These are phyloP conservation scores for Tethea ocularis DNA, from an alignment of 2,888 invertebrate species.

Conservation along the genomic window DNA sequence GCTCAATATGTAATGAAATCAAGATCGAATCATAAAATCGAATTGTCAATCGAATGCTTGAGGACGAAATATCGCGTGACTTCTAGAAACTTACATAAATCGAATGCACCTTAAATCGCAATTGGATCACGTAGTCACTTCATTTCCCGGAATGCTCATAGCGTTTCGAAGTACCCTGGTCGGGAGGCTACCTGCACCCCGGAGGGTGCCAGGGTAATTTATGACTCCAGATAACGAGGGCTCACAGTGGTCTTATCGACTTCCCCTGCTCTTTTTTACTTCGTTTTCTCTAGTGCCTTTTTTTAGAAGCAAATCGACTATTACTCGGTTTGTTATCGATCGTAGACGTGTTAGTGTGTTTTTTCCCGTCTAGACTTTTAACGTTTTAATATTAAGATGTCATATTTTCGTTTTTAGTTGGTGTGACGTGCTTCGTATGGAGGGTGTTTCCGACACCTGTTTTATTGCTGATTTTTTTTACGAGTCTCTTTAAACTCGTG, in stretches of 20 bases:
- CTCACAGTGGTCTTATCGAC: constrained; percentile 79
- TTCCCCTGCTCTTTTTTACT: constrained; percentile 71
- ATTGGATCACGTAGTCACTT: constrained; percentile 83
- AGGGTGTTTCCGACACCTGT: not conserved
- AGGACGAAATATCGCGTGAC: constrained; percentile 50
- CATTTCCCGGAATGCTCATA: constrained; percentile 75
- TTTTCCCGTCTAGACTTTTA: constrained; percentile 52
- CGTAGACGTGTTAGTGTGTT: constrained; percentile 59
- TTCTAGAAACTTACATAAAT: constrained; percentile 57
- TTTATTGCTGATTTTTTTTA: not conserved
- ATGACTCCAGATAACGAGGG: constrained; percentile 81
- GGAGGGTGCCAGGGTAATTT: constrained; percentile 79
- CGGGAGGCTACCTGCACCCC: constrained; percentile 72
- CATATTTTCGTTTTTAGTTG: not conserved
- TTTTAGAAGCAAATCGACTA: constrained; percentile 76
- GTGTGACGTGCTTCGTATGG: not conserved
- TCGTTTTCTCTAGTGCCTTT: constrained; percentile 67
- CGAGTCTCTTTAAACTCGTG: not conserved
- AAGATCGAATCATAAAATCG: constrained; percentile 22
- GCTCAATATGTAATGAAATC: constrained; percentile 17
- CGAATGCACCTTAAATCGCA: constrained; percentile 79
- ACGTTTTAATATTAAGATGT: constrained; percentile 14
- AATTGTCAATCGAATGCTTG: constrained; percentile 33
- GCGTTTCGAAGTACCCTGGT: constrained; percentile 60
- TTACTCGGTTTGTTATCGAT: constrained; percentile 66